phyloP scores from a whole-genome alignment of 1,140 invertebrate genomes.

The Acarapis woodi region DNA sequence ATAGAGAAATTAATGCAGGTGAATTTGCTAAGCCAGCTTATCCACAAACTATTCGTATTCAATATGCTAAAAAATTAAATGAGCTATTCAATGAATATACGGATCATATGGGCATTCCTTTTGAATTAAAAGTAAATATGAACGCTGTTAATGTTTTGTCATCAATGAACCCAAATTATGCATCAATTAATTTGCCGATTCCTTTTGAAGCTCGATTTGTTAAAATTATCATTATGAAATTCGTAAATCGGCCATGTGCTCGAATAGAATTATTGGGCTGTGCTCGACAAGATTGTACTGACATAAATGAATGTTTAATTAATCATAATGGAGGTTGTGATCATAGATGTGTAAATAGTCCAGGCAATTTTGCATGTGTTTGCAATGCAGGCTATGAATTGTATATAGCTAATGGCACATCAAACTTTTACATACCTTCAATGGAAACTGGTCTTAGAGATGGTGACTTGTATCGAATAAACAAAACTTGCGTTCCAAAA shows the following conservation, averaged over 20 bases:
- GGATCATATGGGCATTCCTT: conserved; percentile 59
- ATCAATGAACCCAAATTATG: too few species aligned
- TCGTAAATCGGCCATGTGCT: conserved; percentile 53
- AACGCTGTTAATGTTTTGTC: conserved; percentile 43
- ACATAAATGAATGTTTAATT: conserved; percentile 74
- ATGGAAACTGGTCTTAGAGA: conserved; percentile 57
- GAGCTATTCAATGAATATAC: conserved; percentile 66
- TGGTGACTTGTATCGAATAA: conserved; percentile 59
- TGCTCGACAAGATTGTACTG: conserved; percentile 52
- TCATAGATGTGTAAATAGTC: conserved; percentile 65
- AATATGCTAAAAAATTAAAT: conserved; percentile 58
- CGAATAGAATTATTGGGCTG: conserved; percentile 80
- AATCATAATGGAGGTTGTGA: conserved; percentile 70
- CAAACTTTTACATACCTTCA: conserved; percentile 47
- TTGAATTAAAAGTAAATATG: conserved; percentile 49
- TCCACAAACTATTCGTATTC: conserved; percentile 51
- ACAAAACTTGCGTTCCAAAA: conserved; percentile 77
- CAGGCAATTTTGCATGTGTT: conserved; percentile 53
- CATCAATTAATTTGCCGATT: conserved; percentile 57
- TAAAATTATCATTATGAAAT: conserved; percentile 59
- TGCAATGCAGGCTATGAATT: conserved; percentile 79
- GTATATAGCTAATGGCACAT: conserved; percentile 61
- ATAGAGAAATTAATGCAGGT: conserved; percentile 20
- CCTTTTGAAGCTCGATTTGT: conserved; percentile 71
- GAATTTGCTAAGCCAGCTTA: too few species aligned